These are phyloP conservation scores for Alethe castanea DNA, from an alignment of 2,113 vertebrate species.

Conservation along the genomic window DNA sequence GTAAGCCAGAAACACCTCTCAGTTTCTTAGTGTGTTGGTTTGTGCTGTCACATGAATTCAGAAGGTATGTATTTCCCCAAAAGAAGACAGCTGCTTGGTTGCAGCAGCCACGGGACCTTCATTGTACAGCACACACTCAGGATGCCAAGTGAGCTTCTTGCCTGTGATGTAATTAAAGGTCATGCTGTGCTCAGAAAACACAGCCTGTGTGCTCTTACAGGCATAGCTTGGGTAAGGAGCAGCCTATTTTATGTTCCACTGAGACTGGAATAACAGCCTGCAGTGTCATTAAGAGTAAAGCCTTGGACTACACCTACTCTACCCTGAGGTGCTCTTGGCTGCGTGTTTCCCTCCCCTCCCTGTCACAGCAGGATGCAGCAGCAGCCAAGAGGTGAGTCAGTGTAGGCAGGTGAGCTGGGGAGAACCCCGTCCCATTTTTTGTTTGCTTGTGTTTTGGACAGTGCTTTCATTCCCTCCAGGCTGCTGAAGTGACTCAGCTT, in stretches of 20 bases:
- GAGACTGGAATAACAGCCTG: background rate
- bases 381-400: background rate
- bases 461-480: background rate
- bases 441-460: background rate
- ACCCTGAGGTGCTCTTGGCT: background rate
- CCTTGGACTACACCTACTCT: background rate
- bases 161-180: background rate
- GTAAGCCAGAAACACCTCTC: background rate
- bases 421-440: background rate
- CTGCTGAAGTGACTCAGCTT: background rate
- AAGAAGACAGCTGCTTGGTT: background rate
- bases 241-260: background rate
- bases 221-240: background rate
- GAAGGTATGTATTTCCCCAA: background rate
- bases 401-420: background rate
- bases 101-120: background rate
- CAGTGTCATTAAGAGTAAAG: background rate
- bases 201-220: background rate
- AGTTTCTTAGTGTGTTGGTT: background rate
- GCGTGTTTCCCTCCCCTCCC: background rate
- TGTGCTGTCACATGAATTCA: background rate
- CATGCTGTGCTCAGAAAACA: background rate
- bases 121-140: rapidly evolving
- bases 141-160: background rate
- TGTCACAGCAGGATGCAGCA: background rate